Base-by-base conservation (phyloP, 2,797 vertebrate species). In the Brachyalestes nurse region DNA sequence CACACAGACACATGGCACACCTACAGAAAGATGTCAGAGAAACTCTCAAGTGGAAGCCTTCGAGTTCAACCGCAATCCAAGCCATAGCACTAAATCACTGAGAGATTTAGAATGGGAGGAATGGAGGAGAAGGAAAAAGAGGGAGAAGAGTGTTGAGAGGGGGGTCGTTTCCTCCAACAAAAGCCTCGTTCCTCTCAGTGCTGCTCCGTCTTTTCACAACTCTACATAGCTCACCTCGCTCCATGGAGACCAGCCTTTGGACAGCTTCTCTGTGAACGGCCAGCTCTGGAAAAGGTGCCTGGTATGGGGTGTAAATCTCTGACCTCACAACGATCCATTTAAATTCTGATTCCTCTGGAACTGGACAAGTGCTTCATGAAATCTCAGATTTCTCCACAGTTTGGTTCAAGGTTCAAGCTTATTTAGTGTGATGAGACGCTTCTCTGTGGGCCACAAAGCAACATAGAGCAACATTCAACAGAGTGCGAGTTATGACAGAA, bases 171-270 rank as follows among this genome's bases (percentile, higher is more conserved):
- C 53, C 75, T 78, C 12, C 64, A 79, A 86, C 87, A 88, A 88
- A 87, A 80, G 78, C 66, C 62, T 65, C 23, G 55, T 78, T 75
- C 78, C 78, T 71, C 76, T 23, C 58, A 79, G 21, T 72, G 72
- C 42, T 62, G 65, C 66, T 77, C 73, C 71, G 23, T 60, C 82
- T 85, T 85, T 82, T 84, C 84, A 84, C 45, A 72, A 80, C 55
- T 58, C 23, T 19, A 55, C 87, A 87, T 88, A 86, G 78, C 83
- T 90, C 66, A 51, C 66, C 14, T 28, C 10, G 55, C 75, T 19
- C 86, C 87, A 82, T 81, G 86, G 83, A 76, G 83, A 88, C 86
- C 53, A 7, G 66, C 73, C 72, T 84, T 70, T 75, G 76, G 72
- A 71, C 4, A 7, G 62, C 13, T 61, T 49, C 64, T 62, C 60